Evolutionary conservation across 2,113 vertebrate genomes (phyloP), one percentile per base, ranked within the genome.

Genomic region (Corydoras sp.): DNA sequence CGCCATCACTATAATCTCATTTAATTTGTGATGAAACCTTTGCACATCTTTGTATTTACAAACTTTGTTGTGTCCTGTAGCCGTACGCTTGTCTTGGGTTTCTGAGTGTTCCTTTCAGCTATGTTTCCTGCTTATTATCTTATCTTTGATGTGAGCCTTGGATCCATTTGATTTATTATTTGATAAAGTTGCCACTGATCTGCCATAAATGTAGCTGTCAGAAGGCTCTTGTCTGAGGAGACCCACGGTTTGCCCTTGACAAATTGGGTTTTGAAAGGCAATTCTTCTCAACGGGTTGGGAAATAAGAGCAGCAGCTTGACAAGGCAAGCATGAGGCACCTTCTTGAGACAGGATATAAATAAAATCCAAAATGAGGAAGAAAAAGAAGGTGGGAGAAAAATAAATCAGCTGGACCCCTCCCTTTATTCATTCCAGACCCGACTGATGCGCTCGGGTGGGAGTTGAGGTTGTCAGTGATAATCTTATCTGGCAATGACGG

Each of bases 251-350:
- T 43, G 85, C 69, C 74, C 87, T 89, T 93, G 90, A 92, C 89
- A 93, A 92, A 93, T 91, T 91, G 89, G 89, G 89, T 90, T 92
- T 87, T 89, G 87, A 89, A 81, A 91, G 89, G 86, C 4, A 86
- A 84, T 86, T 82, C 88, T 81, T 86, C 72, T 79, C 87, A 84
- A 31, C 56, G 55, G 58, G 62, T 61, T 55, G 51, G 56, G 72
- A 90, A 87, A 92, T 87, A 90, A 74, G 64, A 89, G 86, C 82
- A 83, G 54, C 67, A 43, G 30, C 82, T 87, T 90, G 92, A 92
- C 86, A 88, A 88, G 88, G 88, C 86, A 82, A 86, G 89, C 88
- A 76, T 86, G 81, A 85, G 85, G 86, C 89, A 89, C 83, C 85
- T 88, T 86, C 89, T 86, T 54, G 81, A 87, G 86, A 87, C 84